These are phyloP conservation scores for Drosophila gunungcola DNA, from an alignment of 1,140 invertebrate species.

Conservation along the genomic window DNA sequence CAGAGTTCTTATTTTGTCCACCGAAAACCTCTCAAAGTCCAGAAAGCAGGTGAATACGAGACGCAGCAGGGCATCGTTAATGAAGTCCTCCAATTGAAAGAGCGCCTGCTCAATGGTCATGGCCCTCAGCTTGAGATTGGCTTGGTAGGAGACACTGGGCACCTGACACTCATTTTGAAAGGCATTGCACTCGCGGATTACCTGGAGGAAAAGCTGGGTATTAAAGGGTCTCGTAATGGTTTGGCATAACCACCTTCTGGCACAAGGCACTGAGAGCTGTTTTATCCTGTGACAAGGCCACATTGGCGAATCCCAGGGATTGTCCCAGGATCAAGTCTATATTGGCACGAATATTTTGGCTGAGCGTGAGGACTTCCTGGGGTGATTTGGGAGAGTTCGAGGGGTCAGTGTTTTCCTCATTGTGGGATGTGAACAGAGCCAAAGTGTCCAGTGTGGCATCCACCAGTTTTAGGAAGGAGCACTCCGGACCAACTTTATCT, in stretches of 20 bases:
- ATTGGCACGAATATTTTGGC: slow-evolving; percentile 54
- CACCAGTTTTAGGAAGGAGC: slow-evolving; percentile 59
- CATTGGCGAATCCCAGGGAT: slow-evolving; percentile 77
- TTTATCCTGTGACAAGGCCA: slow-evolving; percentile 72
- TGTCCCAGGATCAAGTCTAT: slow-evolving; percentile 72
- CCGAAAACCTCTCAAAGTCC: slow-evolving; percentile 75
- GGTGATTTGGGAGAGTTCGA: neutral
- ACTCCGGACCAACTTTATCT: slow-evolving; percentile 16
- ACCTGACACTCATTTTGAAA: slow-evolving; percentile 67
- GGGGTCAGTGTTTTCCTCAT: slow-evolving; percentile 27
- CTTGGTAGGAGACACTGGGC: slow-evolving; percentile 7
- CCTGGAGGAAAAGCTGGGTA: slow-evolving; percentile 19
- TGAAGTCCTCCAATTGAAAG: slow-evolving; percentile 71
- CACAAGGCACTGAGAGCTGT: slow-evolving; percentile 76
- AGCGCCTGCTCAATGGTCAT: slow-evolving; percentile 67
- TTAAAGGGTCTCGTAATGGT: neutral
- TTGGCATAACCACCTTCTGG: slow-evolving; percentile 62
- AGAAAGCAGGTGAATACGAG: slow-evolving; percentile 74
- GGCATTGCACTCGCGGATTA: slow-evolving; percentile 65
- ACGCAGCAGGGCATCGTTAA: slow-evolving; percentile 73
- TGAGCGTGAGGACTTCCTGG: slow-evolving; percentile 16
- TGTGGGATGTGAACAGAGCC: slow-evolving; percentile 43
- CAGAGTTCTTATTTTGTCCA: slow-evolving; percentile 70
- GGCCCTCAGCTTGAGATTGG: slow-evolving; percentile 63
- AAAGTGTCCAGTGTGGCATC: slow-evolving; percentile 60